phyloP scores from a whole-genome alignment of 2,113 vertebrate species.

The Pelmatolapia mariae region DNA sequence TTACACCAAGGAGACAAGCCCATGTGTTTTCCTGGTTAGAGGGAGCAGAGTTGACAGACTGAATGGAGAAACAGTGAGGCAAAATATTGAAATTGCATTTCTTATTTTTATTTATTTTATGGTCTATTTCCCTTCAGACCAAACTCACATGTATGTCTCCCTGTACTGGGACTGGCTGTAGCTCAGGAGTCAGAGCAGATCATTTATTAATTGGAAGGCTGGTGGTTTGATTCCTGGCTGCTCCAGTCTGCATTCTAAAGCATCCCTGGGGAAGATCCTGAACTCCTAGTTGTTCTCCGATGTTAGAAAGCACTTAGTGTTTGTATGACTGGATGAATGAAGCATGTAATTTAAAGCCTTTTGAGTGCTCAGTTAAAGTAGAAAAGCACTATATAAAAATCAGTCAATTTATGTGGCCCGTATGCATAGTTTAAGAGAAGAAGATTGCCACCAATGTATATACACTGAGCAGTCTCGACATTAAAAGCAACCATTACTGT shows the following conservation, averaged over 20 bases:
- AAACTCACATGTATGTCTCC: background rate
- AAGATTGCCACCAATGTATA: background rate
- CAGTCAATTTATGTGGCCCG: background rate
- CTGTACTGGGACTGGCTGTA: background rate
- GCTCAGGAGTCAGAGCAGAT: background rate
- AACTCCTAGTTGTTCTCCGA: background rate
- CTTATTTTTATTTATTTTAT: background rate
- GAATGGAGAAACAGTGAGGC: background rate
- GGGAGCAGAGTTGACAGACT: background rate
- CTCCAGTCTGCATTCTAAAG: background rate
- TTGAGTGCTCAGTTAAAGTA: background rate
- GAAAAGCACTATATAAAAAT: background rate
- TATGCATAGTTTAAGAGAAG: background rate
- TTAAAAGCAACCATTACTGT: background rate
- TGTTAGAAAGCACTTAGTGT: background rate
- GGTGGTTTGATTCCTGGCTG: background rate
- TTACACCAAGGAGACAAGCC: background rate
- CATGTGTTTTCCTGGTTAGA: background rate
- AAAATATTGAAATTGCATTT: background rate
- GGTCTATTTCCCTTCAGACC: background rate
- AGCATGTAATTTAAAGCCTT: background rate
- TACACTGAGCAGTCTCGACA: accelerated
- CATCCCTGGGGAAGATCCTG: background rate
- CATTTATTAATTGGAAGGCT: background rate
- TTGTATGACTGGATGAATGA: background rate